A percentile compares a stretch with the other conserved stretches of the same genome.
These are phyloP conservation scores for Vollenhovia emeryi DNA, from an alignment of 1,140 invertebrate species.

Conservation along the genomic window DNA sequence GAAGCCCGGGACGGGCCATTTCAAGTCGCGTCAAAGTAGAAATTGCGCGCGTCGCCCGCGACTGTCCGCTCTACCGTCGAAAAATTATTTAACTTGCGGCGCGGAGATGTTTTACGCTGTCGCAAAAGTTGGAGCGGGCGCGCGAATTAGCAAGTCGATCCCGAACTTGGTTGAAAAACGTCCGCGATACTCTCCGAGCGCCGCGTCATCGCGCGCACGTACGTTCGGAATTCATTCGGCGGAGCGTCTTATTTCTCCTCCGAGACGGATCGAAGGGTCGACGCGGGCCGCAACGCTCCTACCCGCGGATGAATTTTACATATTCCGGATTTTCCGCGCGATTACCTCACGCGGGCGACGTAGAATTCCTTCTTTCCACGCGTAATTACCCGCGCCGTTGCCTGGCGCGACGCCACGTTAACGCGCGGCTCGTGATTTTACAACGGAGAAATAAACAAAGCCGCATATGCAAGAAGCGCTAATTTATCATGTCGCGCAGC, in stretches of 20 bases:
- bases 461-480: not conserved
- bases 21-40: not conserved
- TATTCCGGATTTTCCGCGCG: slow-evolving; percentile 51
- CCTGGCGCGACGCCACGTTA: slow-evolving; percentile 40
- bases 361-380: slow-evolving; percentile 45
- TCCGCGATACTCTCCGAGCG: not conserved
- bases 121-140: not conserved
- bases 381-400: slow-evolving; percentile 43
- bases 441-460: slow-evolving; percentile 1
- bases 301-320: slow-evolving; percentile 43
- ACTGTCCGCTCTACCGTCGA: not conserved
- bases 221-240: slow-evolving; percentile 31
- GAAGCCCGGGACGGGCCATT: not conserved
- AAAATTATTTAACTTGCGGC: not conserved
- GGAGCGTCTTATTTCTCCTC: slow-evolving; percentile 21
- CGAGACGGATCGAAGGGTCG: slow-evolving; percentile 31
- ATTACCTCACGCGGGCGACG: slow-evolving; percentile 24
- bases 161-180: not conserved
- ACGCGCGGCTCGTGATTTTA: slow-evolving; percentile 28
- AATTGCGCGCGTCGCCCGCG: not conserved
- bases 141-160: not conserved
- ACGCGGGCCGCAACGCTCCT: not conserved
- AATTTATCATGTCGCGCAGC: slow-evolving; percentile 25
- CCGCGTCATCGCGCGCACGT: not conserved
- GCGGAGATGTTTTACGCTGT: too few relatives aligned